Base-by-base conservation (phyloP, 2,888 invertebrate species). In the Eristalinus sepulchralis region DNA sequence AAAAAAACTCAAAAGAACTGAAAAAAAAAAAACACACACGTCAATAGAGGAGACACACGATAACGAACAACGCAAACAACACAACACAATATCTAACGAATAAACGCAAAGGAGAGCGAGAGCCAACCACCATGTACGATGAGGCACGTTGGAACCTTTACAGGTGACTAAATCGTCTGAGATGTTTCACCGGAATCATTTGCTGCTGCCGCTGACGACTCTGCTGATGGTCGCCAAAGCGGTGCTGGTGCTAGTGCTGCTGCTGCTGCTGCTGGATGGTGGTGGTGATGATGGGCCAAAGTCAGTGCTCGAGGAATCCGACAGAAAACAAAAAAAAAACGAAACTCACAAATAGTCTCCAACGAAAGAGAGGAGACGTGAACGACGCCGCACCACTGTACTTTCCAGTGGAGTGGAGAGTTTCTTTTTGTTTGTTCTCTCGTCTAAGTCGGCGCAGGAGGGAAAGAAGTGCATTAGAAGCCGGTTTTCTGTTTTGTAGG, bases 141-240 rank as follows among this genome's bases (percentile, higher is more conserved):
- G 89, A 89, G 91, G 88, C 89, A 89, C 90, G 91, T 89, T 91
- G 89, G 89, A 89, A 89, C 90, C 90, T 88, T 89, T 86, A 89
- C 90, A 91, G 89, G 90, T 90, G 90, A 90, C 90, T 90, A 90
- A 90, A 88, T 88, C 64, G 81, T 86, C 62, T 55, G 82, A 78
- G 78, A 83, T 78, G 55, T 64, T 82, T 72, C 77, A 70, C 39
- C 82, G 82, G 70, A 85, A 78, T 82, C 77, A 85, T 82, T 82
- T 71, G 82, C 77, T 82, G 31, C 72, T 47, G 82, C 77, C 77
- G 31, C 59, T 47, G 67, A 67, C n/a, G 47, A 47, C 47, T 17
- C 47, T 47, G 47, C 47, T 57, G 76, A 60, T 72, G 63, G 39
- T 67, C 66, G 70, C 20, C 67, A 24, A 60, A 24, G 60, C 27